A percentile compares a stretch with the other conserved stretches of the same genome.
These are phyloP conservation scores for Platyscapa corneri DNA, from an alignment of 1,140 invertebrate genomes.

Conservation along the genomic window DNA sequence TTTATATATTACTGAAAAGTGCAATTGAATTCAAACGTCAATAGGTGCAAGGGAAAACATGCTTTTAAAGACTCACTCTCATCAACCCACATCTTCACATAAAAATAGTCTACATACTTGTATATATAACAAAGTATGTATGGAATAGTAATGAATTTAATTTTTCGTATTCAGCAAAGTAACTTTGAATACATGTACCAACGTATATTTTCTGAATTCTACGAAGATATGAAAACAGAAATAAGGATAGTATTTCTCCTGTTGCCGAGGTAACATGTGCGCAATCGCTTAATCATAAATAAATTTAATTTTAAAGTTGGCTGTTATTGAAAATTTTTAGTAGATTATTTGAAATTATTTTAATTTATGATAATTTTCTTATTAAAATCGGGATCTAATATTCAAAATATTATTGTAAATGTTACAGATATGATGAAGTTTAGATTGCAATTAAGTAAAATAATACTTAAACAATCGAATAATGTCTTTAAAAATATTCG, in stretches of 20 bases:
- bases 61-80: too few species aligned
- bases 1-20: not conserved
- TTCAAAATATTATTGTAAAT: too few species aligned
- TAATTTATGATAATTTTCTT: too few species aligned
- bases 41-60: not conserved
- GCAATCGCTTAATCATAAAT: not conserved
- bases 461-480: too few species aligned
- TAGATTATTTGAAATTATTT: not conserved
- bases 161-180: conserved; percentile 50
- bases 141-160: conserved; percentile 58
- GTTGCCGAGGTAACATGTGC: not conserved
- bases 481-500: too few species aligned
- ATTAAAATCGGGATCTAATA: too few species aligned
- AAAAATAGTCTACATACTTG: too few species aligned
- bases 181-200: conserved; percentile 48
- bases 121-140: conserved; percentile 47
- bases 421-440: too few species aligned
- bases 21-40: not conserved
- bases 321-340: not conserved
- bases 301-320: not conserved
- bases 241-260: not conserved
- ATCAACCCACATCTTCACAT: too few species aligned
- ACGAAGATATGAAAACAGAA: not conserved
- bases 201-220: conserved; percentile 16
- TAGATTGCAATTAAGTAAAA: not conserved